Conservation (phyloP, 1,140 invertebrate species). For the Drosophila teissieri region DNA sequence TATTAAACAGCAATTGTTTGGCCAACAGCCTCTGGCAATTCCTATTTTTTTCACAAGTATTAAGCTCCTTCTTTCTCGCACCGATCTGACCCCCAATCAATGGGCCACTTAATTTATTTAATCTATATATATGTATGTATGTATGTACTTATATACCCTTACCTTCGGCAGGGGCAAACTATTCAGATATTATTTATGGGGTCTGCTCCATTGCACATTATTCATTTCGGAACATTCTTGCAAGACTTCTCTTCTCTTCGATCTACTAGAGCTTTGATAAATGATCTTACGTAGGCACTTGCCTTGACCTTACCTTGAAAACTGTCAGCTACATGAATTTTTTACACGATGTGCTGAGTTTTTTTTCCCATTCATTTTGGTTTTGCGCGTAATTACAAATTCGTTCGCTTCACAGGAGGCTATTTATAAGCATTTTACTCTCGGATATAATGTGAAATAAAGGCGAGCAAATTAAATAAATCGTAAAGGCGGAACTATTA, state of each 20-base stretch:
- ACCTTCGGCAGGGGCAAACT: conserved; percentile 24
- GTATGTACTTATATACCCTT: background rate
- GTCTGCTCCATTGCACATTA: conserved; percentile 17
- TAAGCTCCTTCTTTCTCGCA: conserved; percentile 4
- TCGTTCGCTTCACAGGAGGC: conserved; percentile 34
- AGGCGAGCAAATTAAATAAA: conserved; percentile 60
- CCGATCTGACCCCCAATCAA: conserved; percentile 46
- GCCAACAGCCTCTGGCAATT: conserved; percentile 7
- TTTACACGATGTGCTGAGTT: conserved; percentile 35
- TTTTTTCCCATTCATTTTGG: conserved; percentile 37
- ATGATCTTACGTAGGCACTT: conserved; percentile 62
- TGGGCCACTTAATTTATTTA: conserved; percentile 44
- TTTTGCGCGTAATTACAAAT: conserved; percentile 65
- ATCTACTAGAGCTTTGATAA: conserved; percentile 47
- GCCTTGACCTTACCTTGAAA: conserved; percentile 76
- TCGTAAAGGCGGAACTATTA: conserved; percentile 75
- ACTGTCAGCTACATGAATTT: conserved; percentile 60
- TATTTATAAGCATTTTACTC: conserved; percentile 62
- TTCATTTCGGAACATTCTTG: conserved; percentile 37
- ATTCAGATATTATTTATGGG: conserved; percentile 50
- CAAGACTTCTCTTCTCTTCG: conserved; percentile 10
- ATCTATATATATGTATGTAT: background rate
- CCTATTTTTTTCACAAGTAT: conserved; percentile 30
- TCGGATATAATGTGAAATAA: conserved; percentile 21
- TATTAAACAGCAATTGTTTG: conserved; percentile 69